phyloP scores from a whole-genome alignment of 2,113 vertebrate species.

The Artemisiospiza belli region DNA sequence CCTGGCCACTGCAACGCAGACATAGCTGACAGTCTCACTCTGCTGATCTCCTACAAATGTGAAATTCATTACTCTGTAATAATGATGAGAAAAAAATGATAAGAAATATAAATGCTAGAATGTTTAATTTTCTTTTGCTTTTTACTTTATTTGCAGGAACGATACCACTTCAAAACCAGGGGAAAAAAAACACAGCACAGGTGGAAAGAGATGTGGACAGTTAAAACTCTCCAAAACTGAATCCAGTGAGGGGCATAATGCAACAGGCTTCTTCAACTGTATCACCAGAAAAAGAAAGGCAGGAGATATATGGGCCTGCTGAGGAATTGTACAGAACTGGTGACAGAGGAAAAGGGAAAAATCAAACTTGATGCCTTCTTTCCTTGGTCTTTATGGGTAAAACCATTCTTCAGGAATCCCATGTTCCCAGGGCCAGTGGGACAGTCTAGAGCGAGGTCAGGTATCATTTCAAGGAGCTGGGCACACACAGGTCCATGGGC shows the following conservation, averaged over 20 bases:
- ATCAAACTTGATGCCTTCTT: neutral
- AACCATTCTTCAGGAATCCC: neutral
- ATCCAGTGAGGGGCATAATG: neutral
- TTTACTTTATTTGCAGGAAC: neutral
- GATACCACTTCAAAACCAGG: neutral
- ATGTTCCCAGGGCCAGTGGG: too few species aligned
- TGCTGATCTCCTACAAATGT: neutral
- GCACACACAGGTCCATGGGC: too few species aligned
- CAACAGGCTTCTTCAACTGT: neutral
- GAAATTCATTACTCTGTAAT: neutral
- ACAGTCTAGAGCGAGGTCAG: neutral
- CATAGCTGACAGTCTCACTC: neutral
- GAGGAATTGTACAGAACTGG: neutral
- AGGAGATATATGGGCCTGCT: neutral
- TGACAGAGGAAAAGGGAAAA: neutral
- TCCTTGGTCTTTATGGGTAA: neutral
- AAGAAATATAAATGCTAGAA: neutral
- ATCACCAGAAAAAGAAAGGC: neutral
- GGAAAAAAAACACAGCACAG: neutral
- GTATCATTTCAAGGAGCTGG: neutral
- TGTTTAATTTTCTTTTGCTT: neutral
- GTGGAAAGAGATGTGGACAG: neutral
- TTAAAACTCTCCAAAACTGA: neutral
- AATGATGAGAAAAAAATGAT: rapidly evolving
- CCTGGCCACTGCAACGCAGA: neutral